Evolutionary conservation across 1,140 invertebrate genomes (phyloP).

Genomic region (Nylanderia fulva): DNA sequence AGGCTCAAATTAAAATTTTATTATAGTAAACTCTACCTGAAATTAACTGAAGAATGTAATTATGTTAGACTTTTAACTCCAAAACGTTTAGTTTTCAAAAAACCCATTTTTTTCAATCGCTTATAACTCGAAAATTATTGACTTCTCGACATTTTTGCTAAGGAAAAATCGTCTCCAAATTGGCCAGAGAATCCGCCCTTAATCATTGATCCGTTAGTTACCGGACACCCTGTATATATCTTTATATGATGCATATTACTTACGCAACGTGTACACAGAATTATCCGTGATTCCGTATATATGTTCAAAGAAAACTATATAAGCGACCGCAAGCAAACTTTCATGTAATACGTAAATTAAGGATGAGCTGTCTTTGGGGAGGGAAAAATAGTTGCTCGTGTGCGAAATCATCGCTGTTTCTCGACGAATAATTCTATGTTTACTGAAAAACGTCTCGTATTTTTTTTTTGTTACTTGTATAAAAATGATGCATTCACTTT

Average conservation of each 20-base stretch:
- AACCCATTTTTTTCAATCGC: no score
- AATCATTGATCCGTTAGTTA: no score
- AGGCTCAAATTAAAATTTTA: no score
- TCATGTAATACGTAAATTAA: constrained; percentile 24
- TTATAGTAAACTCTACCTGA: no score
- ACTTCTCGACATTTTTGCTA: no score
- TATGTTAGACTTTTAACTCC: no score
- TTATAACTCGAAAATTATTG: no score
- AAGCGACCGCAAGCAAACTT: neutral
- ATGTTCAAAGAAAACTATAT: neutral
- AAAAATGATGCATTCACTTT: neutral
- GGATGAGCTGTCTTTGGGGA: neutral
- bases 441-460: neutral
- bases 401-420: neutral
- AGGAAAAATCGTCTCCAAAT: no score
- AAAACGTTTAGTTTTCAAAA: no score
- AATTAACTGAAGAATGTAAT: no score
- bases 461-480: neutral
- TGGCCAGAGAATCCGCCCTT: no score
- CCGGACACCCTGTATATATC: no score
- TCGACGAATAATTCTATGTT: neutral
- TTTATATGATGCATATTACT: neutral
- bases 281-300: neutral
- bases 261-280: neutral
- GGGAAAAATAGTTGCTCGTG: neutral